Evolutionary conservation across 2,113 vertebrate genomes (phyloP).

Genomic region (Ceuthmochares aereus): DNA sequence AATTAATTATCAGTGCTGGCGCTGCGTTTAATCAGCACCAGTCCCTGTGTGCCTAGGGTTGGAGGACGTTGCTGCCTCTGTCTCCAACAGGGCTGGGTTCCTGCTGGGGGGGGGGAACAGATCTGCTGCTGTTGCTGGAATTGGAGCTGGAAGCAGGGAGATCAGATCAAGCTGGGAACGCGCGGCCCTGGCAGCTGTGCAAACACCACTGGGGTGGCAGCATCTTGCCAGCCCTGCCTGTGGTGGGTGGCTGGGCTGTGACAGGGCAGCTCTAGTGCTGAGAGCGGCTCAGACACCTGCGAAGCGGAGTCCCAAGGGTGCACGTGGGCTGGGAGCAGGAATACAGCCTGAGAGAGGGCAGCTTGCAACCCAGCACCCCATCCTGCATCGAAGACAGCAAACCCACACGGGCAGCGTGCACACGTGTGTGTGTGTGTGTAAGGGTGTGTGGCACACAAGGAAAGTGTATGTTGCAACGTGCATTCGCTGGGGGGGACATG

Average conservation of each 20-base stretch:
- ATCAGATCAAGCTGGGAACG: background rate
- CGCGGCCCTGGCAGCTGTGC: background rate
- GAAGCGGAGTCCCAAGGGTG: too few relatives aligned
- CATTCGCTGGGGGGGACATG: background rate
- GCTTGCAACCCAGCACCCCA: background rate
- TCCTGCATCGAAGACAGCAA: accelerated
- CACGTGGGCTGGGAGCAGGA: background rate
- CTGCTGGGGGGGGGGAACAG: background rate
- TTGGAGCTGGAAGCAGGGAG: background rate
- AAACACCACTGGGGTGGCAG: background rate
- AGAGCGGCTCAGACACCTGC: accelerated
- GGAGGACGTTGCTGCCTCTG: background rate
- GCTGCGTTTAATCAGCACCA: conserved; percentile 35
- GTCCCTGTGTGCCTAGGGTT: background rate
- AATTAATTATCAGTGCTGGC: conserved; percentile 43
- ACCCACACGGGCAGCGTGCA: accelerated
- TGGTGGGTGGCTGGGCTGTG: background rate
- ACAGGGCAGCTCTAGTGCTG: background rate
- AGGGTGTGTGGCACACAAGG: accelerated
- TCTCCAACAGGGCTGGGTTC: background rate
- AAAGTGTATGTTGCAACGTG: accelerated
- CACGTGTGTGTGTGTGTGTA: background rate
- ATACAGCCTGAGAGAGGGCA: accelerated
- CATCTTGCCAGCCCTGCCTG: background rate
- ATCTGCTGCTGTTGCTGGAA: background rate